These are phyloP conservation scores for Meiosimyza platycephala DNA, from an alignment of 2,888 invertebrate species.

Conservation along the genomic window DNA sequence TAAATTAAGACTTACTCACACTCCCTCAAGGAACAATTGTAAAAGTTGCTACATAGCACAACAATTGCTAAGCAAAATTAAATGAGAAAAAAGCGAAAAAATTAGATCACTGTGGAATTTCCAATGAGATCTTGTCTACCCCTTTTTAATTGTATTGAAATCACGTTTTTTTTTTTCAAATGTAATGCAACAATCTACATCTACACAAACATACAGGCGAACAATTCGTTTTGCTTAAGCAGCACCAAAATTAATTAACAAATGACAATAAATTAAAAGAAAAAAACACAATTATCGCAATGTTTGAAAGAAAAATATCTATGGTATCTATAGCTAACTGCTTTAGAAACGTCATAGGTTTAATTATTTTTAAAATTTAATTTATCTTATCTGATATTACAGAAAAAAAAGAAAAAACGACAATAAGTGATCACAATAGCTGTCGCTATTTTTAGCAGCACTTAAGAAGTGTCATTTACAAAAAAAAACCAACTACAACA, in stretches of 20 bases:
- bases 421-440: neutral
- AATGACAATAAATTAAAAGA: neutral
- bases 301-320: too few relatives aligned
- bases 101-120: constrained; percentile 64
- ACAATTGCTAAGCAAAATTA: too few relatives aligned
- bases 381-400: too few relatives aligned
- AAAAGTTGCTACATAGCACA: too few relatives aligned
- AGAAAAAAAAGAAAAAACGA: too few relatives aligned
- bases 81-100: constrained; percentile 38
- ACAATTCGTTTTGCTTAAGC: neutral
- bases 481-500: too few relatives aligned
- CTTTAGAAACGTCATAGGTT: too few relatives aligned
- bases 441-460: constrained; percentile 7
- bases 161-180: constrained; percentile 22
- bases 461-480: neutral
- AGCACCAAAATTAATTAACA: constrained; percentile 18
- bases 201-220: neutral
- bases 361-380: too few relatives aligned
- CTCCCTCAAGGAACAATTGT: too few relatives aligned
- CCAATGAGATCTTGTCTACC: constrained; percentile 43
- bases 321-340: too few relatives aligned
- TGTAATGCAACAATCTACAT: neutral
- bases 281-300: neutral
- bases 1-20: too few relatives aligned
- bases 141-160: constrained; percentile 26